A percentile compares a stretch with the other conserved stretches of the same genome.
Evolutionary conservation across 2,113 vertebrate species (phyloP).

Genomic region (Ibidorhyncha struthersii): DNA sequence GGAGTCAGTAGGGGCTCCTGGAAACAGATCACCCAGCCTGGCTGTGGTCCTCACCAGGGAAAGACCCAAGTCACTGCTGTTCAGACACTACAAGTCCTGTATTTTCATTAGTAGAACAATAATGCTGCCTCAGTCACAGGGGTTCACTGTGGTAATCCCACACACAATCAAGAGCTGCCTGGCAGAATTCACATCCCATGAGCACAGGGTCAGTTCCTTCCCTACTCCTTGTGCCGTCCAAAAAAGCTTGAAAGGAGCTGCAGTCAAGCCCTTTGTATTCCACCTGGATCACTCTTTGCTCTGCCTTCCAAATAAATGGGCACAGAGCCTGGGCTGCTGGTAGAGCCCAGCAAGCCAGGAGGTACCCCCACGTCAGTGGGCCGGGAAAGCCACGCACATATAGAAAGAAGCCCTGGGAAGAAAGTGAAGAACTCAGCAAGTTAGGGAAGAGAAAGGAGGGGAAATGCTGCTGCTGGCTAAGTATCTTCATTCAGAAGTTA

Average conservation of each 20-base stretch:
- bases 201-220: background rate
- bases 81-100: background rate
- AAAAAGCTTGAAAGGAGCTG: background rate
- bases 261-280: background rate
- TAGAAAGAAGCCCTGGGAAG: background rate
- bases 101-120: background rate
- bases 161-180: background rate
- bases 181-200: background rate
- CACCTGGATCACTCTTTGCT: background rate
- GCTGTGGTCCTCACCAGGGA: background rate
- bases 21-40: background rate
- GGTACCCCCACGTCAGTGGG: background rate
- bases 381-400: background rate
- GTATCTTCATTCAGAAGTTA: background rate
- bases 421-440: background rate
- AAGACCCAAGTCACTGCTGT: background rate
- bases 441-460: background rate
- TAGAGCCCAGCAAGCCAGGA: background rate
- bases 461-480: background rate
- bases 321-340: background rate
- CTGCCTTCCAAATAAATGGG: background rate
- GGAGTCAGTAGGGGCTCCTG: background rate
- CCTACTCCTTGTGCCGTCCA: background rate
- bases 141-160: background rate
- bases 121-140: background rate